These are phyloP conservation scores for Hypsopygia costalis DNA, from an alignment of 2,888 invertebrate genomes.

Conservation along the genomic window DNA sequence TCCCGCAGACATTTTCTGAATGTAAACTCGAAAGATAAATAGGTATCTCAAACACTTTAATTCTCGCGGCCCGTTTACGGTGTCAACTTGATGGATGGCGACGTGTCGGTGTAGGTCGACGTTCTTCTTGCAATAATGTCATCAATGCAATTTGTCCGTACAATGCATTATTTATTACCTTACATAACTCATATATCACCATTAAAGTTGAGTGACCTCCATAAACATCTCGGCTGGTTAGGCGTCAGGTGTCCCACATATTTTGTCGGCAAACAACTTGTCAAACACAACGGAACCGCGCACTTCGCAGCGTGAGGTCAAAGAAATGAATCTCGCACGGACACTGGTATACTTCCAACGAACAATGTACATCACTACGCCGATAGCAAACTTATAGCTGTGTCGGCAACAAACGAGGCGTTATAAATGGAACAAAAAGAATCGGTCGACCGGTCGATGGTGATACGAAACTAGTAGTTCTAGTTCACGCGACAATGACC, in stretches of 20 bases:
- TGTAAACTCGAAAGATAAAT: background rate
- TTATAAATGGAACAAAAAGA: conserved; percentile 21
- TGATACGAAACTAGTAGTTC: conserved; percentile 33
- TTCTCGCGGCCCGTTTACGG: conserved; percentile 1
- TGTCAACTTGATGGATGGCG: conserved; percentile 2
- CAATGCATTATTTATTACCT: conserved; percentile 21
- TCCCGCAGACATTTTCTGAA: background rate
- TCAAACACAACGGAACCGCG: conserved; percentile 59
- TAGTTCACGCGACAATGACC: conserved; percentile 60
- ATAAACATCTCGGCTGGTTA: conserved; percentile 14
- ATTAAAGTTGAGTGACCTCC: conserved; percentile 38
- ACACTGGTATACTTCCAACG: conserved; percentile 4
- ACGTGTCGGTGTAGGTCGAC: background rate
- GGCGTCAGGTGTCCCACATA: conserved; percentile 53
- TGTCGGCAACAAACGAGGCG: conserved; percentile 26
- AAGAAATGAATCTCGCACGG: conserved; percentile 30
- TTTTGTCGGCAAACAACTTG: conserved; percentile 53
- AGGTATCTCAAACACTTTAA: background rate
- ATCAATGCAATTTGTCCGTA: background rate
- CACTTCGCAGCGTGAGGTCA: conserved; percentile 27
- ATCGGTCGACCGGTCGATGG: conserved; percentile 15
- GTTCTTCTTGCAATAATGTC: background rate
- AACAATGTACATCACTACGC: conserved; percentile 25
- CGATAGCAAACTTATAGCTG: conserved; percentile 15
- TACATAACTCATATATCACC: conserved; percentile 30